Evolutionary conservation across 2,797 vertebrate genomes (phyloP).

Genomic region (Oceanodroma leucorhoa): DNA sequence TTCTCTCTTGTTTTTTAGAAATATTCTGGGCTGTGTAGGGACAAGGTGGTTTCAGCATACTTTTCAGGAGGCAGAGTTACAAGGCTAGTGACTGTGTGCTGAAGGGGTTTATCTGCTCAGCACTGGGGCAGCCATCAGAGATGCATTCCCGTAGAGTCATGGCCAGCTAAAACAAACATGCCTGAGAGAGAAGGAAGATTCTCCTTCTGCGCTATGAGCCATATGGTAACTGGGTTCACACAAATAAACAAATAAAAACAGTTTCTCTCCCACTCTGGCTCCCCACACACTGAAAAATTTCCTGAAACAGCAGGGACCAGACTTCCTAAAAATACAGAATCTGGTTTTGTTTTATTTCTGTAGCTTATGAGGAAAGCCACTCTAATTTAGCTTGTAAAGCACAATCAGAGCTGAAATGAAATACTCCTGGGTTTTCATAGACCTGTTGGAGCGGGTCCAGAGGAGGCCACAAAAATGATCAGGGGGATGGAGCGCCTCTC

Average conservation of each 20-base stretch:
- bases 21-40: background rate
- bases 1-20: background rate
- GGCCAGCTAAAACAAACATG: background rate
- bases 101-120: background rate
- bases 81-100: background rate
- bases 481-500: too few relatives aligned
- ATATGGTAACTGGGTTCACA: background rate
- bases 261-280: background rate
- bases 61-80: background rate
- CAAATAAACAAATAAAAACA: background rate
- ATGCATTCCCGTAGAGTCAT: accelerated
- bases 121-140: background rate
- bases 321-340: background rate
- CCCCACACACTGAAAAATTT: background rate
- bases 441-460: too few relatives aligned
- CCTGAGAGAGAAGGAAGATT: background rate
- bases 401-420: background rate
- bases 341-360: background rate
- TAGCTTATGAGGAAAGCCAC: background rate
- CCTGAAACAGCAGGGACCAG: background rate
- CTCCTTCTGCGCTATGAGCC: background rate
- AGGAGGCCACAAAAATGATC: too few relatives aligned
- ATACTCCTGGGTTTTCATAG: background rate
- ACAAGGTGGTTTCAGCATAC: background rate
- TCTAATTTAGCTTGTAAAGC: background rate